These are phyloP conservation scores for Neolamprologus tretocephalus DNA, from an alignment of 2,113 vertebrate species.

Conservation along the genomic window DNA sequence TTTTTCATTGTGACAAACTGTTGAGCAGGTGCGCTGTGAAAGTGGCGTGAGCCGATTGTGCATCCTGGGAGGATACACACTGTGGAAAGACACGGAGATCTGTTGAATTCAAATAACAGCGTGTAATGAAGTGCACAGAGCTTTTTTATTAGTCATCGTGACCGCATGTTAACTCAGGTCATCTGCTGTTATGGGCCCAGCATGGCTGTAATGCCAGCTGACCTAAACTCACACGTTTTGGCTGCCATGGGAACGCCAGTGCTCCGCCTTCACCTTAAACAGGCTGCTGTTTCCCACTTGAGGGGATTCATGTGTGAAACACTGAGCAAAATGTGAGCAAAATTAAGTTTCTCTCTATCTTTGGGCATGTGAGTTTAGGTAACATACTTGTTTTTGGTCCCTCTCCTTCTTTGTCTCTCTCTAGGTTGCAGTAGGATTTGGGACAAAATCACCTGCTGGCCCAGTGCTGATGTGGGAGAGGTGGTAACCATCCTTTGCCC, in stretches of 20 bases:
- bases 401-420: not conserved
- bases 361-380: not conserved
- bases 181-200: not conserved
- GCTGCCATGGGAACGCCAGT: conserved; percentile 35
- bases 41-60: not conserved
- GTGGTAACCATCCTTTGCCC: conserved; percentile 81
- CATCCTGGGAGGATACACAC: not conserved
- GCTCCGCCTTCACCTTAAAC: not conserved
- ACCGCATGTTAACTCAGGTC: conserved; percentile 7
- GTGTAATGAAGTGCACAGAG: not conserved
- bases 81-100: not conserved
- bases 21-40: not conserved
- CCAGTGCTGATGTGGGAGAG: conserved; percentile 74
- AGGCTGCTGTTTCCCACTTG: not conserved
- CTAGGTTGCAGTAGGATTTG: conserved; percentile 82
- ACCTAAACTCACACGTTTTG: not conserved
- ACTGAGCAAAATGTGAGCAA: not conserved
- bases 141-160: conserved; percentile 42
- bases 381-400: not conserved
- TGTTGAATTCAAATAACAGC: conserved; percentile 25
- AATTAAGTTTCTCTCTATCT: not conserved
- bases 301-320: not conserved
- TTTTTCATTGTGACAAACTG: not conserved
- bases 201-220: not conserved
- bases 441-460: conserved; percentile 92